These are phyloP conservation scores for Hesperophylax magnus DNA, from an alignment of 1,140 invertebrate genomes.

Conservation along the genomic window DNA sequence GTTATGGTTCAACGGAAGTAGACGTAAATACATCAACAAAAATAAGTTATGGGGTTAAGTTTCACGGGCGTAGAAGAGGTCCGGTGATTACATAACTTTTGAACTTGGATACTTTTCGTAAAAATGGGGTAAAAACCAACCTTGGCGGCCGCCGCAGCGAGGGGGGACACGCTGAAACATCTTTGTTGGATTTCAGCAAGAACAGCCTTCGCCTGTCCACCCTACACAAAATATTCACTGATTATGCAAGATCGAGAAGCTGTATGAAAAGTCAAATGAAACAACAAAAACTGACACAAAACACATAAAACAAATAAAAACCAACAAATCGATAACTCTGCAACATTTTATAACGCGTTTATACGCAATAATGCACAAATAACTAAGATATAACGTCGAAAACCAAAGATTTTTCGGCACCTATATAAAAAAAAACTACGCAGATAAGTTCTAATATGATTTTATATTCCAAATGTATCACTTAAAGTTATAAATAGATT, in stretches of 20 bases:
- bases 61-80: slow-evolving; percentile 2
- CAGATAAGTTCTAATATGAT: neutral
- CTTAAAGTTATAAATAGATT: slow-evolving; percentile 55
- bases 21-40: neutral
- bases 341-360: neutral
- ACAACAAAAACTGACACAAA: slow-evolving; percentile 29
- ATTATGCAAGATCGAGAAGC: slow-evolving; percentile 45
- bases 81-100: slow-evolving; percentile 48
- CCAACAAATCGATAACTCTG: neutral
- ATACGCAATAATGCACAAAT: neutral
- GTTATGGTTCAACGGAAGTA: no score
- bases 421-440: neutral
- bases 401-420: slow-evolving; percentile 1
- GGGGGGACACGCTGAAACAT: slow-evolving; percentile 82
- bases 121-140: slow-evolving; percentile 56
- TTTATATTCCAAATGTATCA: neutral
- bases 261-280: slow-evolving; percentile 15
- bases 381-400: neutral
- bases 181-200: slow-evolving; percentile 76
- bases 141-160: slow-evolving; percentile 80
- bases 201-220: slow-evolving; percentile 64
- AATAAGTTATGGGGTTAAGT: slow-evolving; percentile 29
- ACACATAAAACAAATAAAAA: neutral
- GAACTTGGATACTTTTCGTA: slow-evolving; percentile 26
- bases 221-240: slow-evolving; percentile 61